Base-by-base conservation (phyloP, 1,140 invertebrate species). In the Cydia pomonella region DNA sequence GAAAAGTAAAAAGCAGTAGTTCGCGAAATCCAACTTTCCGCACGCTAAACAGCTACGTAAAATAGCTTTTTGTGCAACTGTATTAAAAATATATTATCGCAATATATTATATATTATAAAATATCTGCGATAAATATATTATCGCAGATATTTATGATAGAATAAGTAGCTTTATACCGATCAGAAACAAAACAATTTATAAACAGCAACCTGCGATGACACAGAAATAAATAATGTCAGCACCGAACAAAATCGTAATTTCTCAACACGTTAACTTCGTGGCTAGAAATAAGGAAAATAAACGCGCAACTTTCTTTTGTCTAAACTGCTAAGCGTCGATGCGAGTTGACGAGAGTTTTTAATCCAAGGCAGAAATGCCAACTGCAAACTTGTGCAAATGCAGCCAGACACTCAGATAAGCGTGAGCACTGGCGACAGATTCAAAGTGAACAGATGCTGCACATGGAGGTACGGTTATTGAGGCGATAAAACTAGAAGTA, bases 311-410 rank as follows among this genome's bases (percentile, higher is more conserved):
- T 21, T 69, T 69, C 64, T 69, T 69, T 69, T 69, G 64, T 69
- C 64, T 33, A 38, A 69, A 69, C 63, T n/a, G 10, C 7, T 59
- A 59, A 59, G 53, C 53, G 25, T 41, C 64, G 64, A 69, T 69
- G 64, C 27, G 33, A 38, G 64, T 38, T 69, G 64, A 29, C 10
- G 29, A 69, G 33, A 38, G 64, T 69, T 69, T 69, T 69, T 69
- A 69, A 69, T 69, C 29, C 64, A 10, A 25, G 16, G 63, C 27
- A 18, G 27, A 33, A 33, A 1, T n/a, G 64, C 2, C 0, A 69
- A 21, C 29, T 69, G 53, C 21, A 59, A 59, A 59, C 53, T 59
- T 59, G 53, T 69, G 64, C 64, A 69, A 69, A 69, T 69, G 64
- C 64, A 33, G 27, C 23, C 64, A 33, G 53, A 59, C 53, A 18